Conservation (phyloP, 2,888 invertebrate genomes). For the Tyria jacobaeae region DNA sequence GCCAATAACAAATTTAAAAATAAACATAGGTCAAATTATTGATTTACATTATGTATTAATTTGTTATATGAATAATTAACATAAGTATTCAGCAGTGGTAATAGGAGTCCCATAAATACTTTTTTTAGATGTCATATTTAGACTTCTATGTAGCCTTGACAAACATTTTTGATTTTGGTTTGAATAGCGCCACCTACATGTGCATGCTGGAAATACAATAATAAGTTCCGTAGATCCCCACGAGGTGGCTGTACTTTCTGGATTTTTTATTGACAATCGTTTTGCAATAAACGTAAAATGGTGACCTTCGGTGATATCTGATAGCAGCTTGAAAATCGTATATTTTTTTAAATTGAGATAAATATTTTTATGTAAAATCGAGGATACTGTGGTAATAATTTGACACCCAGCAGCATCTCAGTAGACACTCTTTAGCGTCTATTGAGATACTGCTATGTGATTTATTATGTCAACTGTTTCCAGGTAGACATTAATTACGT, state of each 20-base stretch:
- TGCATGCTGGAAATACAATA: conserved; percentile 26
- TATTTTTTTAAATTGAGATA: no score
- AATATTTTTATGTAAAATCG: no score
- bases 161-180: conserved; percentile 24
- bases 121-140: conserved; percentile 6
- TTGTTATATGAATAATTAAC: not conserved
- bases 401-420: conserved; percentile 2
- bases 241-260: conserved; percentile 56
- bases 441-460: conserved; percentile 6
- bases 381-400: not conserved
- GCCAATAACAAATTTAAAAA: conserved; percentile 9
- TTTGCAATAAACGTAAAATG: conserved; percentile 32
- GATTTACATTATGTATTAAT: not conserved
- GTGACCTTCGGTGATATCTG: conserved; percentile 15
- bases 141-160: conserved; percentile 20
- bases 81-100: not conserved
- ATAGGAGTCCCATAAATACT: no score
- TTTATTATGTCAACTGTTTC: no score
- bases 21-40: conserved; percentile 1
- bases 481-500: not conserved
- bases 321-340: conserved; percentile 34
- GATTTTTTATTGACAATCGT: conserved; percentile 13
- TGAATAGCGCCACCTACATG: conserved; percentile 64
- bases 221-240: conserved; percentile 51
- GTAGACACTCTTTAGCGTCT: no score